These are phyloP conservation scores for Aurelia aurita complex sp. Pacific DNA, from an alignment of 30 jellyfish, hydroid and myxozoan species.

Conservation along the genomic window DNA sequence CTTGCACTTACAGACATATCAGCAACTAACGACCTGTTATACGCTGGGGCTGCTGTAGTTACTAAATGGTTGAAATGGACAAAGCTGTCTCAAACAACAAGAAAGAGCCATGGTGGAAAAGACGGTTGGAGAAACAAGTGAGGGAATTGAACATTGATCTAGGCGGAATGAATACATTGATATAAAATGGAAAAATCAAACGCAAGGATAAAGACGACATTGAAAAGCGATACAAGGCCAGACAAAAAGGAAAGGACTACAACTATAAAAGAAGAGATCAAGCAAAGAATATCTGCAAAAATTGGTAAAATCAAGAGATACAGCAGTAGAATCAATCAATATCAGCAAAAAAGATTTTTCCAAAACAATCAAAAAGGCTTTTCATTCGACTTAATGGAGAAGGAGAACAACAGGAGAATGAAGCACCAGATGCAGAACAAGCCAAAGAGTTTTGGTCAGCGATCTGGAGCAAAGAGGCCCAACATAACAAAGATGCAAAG, in stretches of 20 bases:
- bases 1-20: constrained; percentile 41
- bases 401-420: constrained; percentile 3
- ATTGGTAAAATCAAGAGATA: constrained; percentile 19
- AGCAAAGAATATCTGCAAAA: constrained; percentile 6
- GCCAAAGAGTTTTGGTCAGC: constrained; percentile 46
- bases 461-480: constrained; percentile 36
- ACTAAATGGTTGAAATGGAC: constrained; percentile 27
- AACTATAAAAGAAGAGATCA: constrained; percentile 19
- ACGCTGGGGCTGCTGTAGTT: constrained; percentile 38
- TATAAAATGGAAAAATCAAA: constrained; percentile 29
- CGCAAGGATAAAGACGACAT: constrained; percentile 28
- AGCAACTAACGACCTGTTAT: constrained; percentile 27
- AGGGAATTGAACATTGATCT: constrained; percentile 31
- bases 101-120: constrained; percentile 48
- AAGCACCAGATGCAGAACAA: constrained; percentile 48
- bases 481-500: constrained; percentile 34
- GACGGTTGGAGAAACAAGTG: constrained; percentile 35
- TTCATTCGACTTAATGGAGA: constrained; percentile 13
- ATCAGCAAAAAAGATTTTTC: constrained; percentile 15
- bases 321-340: constrained; percentile 17
- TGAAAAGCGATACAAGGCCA: constrained; percentile 26
- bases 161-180: constrained; percentile 15
- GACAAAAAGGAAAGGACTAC: constrained; percentile 14
- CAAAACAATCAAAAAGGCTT: constrained; percentile 2
- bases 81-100: constrained; percentile 23